These are phyloP conservation scores for Troilus luridus DNA, from an alignment of 2,888 invertebrate genomes.

Conservation along the genomic window DNA sequence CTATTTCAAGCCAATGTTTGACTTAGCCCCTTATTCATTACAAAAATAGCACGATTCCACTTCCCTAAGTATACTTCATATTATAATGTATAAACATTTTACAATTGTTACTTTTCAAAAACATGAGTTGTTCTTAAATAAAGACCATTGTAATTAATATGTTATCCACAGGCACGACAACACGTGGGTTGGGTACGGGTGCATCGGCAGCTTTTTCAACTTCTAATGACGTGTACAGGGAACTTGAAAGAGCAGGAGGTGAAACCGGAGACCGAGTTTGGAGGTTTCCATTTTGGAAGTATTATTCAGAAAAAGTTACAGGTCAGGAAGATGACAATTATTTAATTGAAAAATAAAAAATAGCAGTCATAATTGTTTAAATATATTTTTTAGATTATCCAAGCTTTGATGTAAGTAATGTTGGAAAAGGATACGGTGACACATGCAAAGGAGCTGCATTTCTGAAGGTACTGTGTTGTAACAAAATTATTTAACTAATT, in stretches of 20 bases:
- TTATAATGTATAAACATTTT: too few relatives aligned
- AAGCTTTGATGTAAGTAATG: slow-evolving; percentile 63
- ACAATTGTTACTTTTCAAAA: neutral
- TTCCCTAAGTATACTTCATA: too few relatives aligned
- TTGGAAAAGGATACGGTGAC: slow-evolving; percentile 62
- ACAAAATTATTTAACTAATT: too few relatives aligned
- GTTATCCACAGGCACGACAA: neutral
- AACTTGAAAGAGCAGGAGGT: slow-evolving; percentile 62
- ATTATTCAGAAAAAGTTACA: slow-evolving; percentile 61
- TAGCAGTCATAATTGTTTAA: neutral
- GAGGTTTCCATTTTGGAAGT: slow-evolving; percentile 63
- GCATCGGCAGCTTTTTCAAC: slow-evolving; percentile 62
- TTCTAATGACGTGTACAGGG: slow-evolving; percentile 61
- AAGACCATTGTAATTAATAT: neutral
- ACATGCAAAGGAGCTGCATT: slow-evolving; percentile 65
- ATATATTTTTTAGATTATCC: slow-evolving; percentile 58
- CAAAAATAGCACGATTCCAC: too few relatives aligned
- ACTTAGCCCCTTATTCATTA: too few relatives aligned
- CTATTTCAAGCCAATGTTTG: too few relatives aligned
- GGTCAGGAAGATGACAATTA: slow-evolving; percentile 23
- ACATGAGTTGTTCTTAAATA: neutral
- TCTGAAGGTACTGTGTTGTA: slow-evolving; percentile 57
- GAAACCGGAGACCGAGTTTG: slow-evolving; percentile 64
- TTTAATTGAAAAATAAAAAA: neutral
- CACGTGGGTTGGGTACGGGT: slow-evolving; percentile 58